Evolutionary conservation across 2,888 invertebrate genomes (phyloP), one percentile per base, ranked within the genome.

Genomic region (Pseudococcus jackbeardsleyi): DNA sequence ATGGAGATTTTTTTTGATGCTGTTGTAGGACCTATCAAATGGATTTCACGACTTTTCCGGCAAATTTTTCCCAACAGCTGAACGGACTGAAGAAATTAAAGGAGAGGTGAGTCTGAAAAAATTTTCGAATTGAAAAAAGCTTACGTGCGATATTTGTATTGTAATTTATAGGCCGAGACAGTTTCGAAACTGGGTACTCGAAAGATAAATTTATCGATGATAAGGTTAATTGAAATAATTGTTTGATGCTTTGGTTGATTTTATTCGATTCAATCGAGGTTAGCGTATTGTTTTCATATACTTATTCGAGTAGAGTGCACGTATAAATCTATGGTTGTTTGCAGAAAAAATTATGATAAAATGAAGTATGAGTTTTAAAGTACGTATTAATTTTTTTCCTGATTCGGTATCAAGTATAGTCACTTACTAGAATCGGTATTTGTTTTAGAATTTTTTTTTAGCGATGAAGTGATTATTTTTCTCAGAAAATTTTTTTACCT

Each of bases 131-230:
- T 1, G 42, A 5, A 9, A 42, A 42, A 42, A 42, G 9, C 42
- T 42, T 42, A 42, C 42, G 42, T 42, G 9, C 42, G 1, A 42
- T 42, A 42, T 42, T 42, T 9, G 42, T 42, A 42, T 33, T 33
- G 26, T 42, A 42, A 42, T 42, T 42, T 42, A 42, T 42, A 5
- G 0, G 6, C 0, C 42, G 42, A 42, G 8, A 42, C 42, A 9
- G 5, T 42, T 42, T 42, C 42, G 42, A 42, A 42, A 50, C 12
- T 12, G 48, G 15, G 48, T 50, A 54, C n/a, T 54, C n/a, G 26
- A 33, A 33, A 72, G 17, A 72, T 33, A 33, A 72, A 72, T 54
- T 54, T 54, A 72, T 72, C 72, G 72, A 33, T 72, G 33, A 72
- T 33, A 72, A 33, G 6, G 17, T 68, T 72, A 33, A 72, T 39